Evolutionary conservation across 2,797 vertebrate genomes (phyloP), one percentile per base, ranked within the genome.

Genomic region (Diglossa cyanea): DNA sequence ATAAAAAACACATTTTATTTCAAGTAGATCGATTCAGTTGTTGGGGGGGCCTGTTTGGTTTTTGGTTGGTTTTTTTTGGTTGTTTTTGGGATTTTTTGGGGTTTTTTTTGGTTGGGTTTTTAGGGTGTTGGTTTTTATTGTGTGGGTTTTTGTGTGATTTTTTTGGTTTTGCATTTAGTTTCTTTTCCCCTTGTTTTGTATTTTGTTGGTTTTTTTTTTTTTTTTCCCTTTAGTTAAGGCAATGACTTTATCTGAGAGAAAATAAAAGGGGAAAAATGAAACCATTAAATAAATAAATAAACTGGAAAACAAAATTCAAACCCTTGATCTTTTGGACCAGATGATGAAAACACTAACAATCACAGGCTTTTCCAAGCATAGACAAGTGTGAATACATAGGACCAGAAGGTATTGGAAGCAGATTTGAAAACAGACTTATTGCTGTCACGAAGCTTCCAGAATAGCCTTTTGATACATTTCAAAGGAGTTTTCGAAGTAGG

Each of bases 31-130:
- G 4, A 11, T 44, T 70, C 35, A 81, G 12, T 25, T 54, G 2
- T 4, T 8, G 16, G 4, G 1, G 5, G 2, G 6, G 1, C 3
- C 6, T 28, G 13, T 20, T 37, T 20, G 11, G 1, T 6, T 77
- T 51, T 20, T 5, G 8, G 3, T 10, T 20, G 7, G 3, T 11
- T 25, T 40, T 42, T 30, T 15, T 18, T 39, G 2, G 4, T 7
- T 55, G 20, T 35, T 25, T 16, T 35, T 35, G 10, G 33, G 15
- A 2, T 11, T 17, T 35, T 10, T 25, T 13, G 13, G 13, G 7
- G 37, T 39, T 37, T 44, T 17, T 50, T 50, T 28, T 50, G 1
- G 26, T 17, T 28, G 26, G 26, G 26, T 28, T 50, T 28, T 5
- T 6, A 50, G 48, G 16, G 16, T 17, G 16, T 17, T 17, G 26